Evolutionary conservation across 2,113 vertebrate genomes (phyloP).

Genomic region (Eclectus roratus): DNA sequence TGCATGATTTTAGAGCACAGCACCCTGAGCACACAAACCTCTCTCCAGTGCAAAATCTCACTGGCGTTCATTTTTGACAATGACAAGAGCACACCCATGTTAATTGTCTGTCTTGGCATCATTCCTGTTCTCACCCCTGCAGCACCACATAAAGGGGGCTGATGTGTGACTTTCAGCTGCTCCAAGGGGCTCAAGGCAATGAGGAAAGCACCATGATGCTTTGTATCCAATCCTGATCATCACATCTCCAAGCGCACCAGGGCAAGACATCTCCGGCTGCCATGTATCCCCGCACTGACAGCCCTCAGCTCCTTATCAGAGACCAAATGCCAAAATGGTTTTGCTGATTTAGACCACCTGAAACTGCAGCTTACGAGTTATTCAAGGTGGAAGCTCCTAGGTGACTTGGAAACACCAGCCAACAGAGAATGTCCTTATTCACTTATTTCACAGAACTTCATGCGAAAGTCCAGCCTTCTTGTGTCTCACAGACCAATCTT

Average conservation of each 20-base stretch:
- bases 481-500: neutral
- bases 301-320: neutral
- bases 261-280: too few species aligned
- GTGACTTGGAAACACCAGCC: neutral
- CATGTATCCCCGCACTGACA: too few species aligned
- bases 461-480: neutral
- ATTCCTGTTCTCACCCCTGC: neutral
- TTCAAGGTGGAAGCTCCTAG: neutral
- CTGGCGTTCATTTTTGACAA: neutral
- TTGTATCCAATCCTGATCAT: neutral
- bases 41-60: neutral
- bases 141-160: neutral
- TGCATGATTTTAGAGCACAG: neutral
- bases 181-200: neutral
- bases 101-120: neutral
- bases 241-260: neutral
- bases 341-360: neutral
- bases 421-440: neutral
- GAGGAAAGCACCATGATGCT: neutral
- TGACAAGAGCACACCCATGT: neutral
- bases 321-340: neutral
- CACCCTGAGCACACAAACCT: neutral
- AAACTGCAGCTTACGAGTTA: neutral
- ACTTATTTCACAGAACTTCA: neutral
- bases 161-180: rapidly evolving